A percentile compares a stretch with the other conserved stretches of the same genome.
Conservation (phyloP, 2,888 invertebrate species). For the Scelioninae gen. 1 region DNA sequence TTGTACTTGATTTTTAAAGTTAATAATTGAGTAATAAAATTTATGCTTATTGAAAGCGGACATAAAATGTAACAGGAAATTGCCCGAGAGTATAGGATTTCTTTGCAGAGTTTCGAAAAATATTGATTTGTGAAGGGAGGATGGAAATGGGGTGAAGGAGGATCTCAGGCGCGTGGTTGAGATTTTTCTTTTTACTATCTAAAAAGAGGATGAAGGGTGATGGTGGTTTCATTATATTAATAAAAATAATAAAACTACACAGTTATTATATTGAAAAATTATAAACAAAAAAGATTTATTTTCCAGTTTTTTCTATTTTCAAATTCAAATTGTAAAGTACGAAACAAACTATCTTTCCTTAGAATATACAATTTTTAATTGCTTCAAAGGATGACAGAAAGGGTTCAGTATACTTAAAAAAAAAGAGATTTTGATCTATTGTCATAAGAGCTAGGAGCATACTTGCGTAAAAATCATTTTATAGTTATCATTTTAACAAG, state of each 20-base stretch:
- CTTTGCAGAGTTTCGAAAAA: slow-evolving; percentile 47
- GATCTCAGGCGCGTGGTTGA: slow-evolving; percentile 40
- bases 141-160: slow-evolving; percentile 36
- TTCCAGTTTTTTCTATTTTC: neutral
- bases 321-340: too few relatives aligned
- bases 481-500: neutral
- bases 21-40: too few relatives aligned
- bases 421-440: slow-evolving; percentile 14
- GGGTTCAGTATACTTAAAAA: slow-evolving; percentile 7
- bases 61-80: neutral
- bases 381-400: neutral
- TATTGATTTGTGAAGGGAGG: slow-evolving; percentile 49
- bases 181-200: slow-evolving; percentile 33
- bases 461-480: neutral
- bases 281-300: too few relatives aligned
- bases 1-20: too few relatives aligned
- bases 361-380: too few relatives aligned
- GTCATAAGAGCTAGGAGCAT: neutral
- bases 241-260: neutral
- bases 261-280: too few relatives aligned
- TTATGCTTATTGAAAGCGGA: too few relatives aligned
- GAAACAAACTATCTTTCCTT: too few relatives aligned
- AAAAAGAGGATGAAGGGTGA: slow-evolving; percentile 11
- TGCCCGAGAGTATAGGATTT: slow-evolving; percentile 6
- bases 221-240: slow-evolving; percentile 2